Conservation (phyloP, 1,140 invertebrate genomes). For the Zaprionus inermis region DNA sequence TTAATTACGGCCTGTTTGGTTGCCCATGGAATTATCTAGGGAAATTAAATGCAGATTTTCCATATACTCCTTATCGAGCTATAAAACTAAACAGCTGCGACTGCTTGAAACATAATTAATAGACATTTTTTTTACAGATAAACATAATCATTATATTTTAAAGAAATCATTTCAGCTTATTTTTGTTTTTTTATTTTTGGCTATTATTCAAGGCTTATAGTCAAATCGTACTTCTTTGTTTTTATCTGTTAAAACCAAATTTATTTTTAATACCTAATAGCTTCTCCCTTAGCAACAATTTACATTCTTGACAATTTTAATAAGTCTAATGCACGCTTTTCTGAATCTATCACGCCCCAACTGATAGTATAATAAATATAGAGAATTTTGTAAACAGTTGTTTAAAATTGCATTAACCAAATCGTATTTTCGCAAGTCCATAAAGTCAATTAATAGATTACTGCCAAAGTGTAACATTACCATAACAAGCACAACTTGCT, state of each 20-base stretch:
- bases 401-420: not conserved
- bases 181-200: not conserved
- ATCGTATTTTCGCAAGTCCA: not conserved
- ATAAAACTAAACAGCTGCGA: not conserved
- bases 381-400: not conserved
- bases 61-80: not conserved
- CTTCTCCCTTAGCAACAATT: no score
- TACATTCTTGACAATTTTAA: not conserved
- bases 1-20: slow-evolving; percentile 18
- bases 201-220: no score
- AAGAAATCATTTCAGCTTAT: not conserved
- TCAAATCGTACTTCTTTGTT: not conserved
- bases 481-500: not conserved
- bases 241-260: not conserved
- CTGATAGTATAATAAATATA: not conserved
- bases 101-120: not conserved
- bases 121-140: not conserved
- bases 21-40: slow-evolving; percentile 14
- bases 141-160: not conserved
- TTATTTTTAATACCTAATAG: no score
- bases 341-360: not conserved
- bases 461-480: not conserved
- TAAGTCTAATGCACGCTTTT: not conserved
- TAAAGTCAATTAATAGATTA: slow-evolving; percentile 1
- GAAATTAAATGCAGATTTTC: slow-evolving; percentile 12